Percentiles rank a stretch among this genome's conserved stretches.
Evolutionary conservation across 2,113 vertebrate genomes (phyloP).

Genomic region (Sigmodon hispidus): DNA sequence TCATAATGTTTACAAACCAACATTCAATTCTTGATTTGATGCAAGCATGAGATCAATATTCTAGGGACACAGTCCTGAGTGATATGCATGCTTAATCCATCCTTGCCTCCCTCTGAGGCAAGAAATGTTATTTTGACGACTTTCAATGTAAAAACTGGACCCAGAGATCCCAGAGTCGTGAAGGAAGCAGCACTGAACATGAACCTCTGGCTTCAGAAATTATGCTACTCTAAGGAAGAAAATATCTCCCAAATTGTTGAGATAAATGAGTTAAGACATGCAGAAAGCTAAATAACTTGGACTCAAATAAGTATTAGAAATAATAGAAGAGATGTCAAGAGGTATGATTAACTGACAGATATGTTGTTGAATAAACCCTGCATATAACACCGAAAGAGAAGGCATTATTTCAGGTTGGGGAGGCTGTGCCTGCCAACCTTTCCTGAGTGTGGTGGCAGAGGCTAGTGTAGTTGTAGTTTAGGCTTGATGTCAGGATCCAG

Average conservation of each 20-base stretch:
- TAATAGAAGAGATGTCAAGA: conserved; percentile 31
- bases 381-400: background rate
- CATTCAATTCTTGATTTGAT: background rate
- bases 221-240: background rate
- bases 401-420: background rate
- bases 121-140: conserved; percentile 14
- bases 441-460: background rate
- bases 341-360: conserved; percentile 8
- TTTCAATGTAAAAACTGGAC: background rate
- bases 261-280: background rate
- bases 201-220: background rate
- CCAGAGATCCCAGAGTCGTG: background rate
- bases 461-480: background rate
- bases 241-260: background rate
- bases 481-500: background rate
- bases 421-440: background rate
- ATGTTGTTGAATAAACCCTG: background rate
- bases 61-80: background rate
- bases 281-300: conserved; percentile 10
- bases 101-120: background rate
- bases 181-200: background rate
- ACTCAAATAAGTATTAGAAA: conserved; percentile 27
- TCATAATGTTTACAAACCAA: conserved; percentile 7
- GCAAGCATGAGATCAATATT: background rate
- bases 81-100: background rate